Base-by-base conservation (phyloP, 1,140 invertebrate species). In the Drosophila sp. region DNA sequence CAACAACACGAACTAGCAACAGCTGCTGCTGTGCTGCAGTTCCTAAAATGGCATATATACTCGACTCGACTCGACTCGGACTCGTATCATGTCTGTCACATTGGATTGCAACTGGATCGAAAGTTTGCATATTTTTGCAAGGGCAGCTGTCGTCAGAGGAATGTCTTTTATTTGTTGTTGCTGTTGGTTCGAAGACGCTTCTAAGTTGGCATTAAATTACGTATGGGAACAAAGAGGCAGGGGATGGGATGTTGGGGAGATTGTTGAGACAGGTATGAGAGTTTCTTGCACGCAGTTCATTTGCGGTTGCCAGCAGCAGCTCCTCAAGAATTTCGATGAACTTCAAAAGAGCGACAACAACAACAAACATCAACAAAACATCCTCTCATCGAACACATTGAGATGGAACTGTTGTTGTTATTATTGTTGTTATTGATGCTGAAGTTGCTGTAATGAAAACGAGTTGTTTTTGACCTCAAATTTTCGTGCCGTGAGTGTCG, bases 141-240 rank as follows among this genome's bases (percentile, higher is more conserved):
- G 27, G 72, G 66, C 59, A 79, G 76, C 76, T 78, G 76, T 78
- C 76, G 58, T 11, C 34, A 2, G 34, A 36, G 58, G 58, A 62
- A 63, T 63, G 45, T 51, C 25, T 51, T 38, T n/a, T 51, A 53
- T 27, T 51, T 51, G 8, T n/a, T 40, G 16, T 59, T 9, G 27
- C 11, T 61, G 14, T 14, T 54, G 48, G 8, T n/a, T 25, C 13
- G 18, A 27, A 65, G 69, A 58, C 32, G 48, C 76, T 78, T 83
- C 80, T 83, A 83, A 84, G 66, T 83, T 83, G 80, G 80, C 80
- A 83, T 83, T 83, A 83, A 83, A 83, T 79, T 83, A 65, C 80
- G 43, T 25, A 66, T 29, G 3, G 36, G 11, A 11, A 45, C n/a
- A 29, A 14, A 1, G 27, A n/a, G 25, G 16, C 4, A 27, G 21